Base-by-base conservation (phyloP, 2,113 vertebrate species). In the Apteryx mantelli region DNA sequence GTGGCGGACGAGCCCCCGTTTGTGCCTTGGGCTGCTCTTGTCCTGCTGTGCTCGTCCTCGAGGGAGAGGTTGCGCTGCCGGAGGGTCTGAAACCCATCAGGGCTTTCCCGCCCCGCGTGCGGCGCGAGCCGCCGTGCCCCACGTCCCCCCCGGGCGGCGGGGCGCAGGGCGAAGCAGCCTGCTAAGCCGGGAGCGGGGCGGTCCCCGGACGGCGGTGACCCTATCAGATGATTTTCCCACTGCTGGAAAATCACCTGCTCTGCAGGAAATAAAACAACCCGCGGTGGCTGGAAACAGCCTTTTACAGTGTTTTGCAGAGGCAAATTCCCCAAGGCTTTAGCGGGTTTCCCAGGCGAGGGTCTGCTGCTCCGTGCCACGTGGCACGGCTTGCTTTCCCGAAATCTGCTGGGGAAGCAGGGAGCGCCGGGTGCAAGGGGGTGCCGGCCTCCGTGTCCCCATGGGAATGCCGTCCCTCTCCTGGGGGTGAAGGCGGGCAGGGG, bases 71-170 rank as follows among this genome's bases (percentile, higher is more conserved):
- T 21, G 2, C 26, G 38, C 7, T 53, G 17, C n/a, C 16, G 6
- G 19, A 53, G 22, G 17, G 22, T 15, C 44, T 36, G 56, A 58
- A 30, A 19, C 36, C 4, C 5, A 30, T 32, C 30, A 6, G 2
- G 21, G 30, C 40, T 40, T 21, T 38, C 42, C 60, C 6, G 3
- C 36, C 7, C 4, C 1, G 28, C 24, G 13, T 40, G 13, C 26
- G 64, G 50, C 22, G 8, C 1, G 11, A 16, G n/a, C n/a, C 16
- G 28, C 48, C 38, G 36, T 11, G 3, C 1, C 16, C 25, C 2
- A 38, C 4, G 24, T 42, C 38, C 38, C 2, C 1, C 64, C 55
- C 73, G 16, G 2, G 6, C 13, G 42, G 19, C 40, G 20, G 42
- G 11, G 28, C 18, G 42, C 40, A 12, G 40, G 32, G 44, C 30